Conservation (phyloP, 1,140 invertebrate species). For the Aphaenogaster rudis region DNA sequence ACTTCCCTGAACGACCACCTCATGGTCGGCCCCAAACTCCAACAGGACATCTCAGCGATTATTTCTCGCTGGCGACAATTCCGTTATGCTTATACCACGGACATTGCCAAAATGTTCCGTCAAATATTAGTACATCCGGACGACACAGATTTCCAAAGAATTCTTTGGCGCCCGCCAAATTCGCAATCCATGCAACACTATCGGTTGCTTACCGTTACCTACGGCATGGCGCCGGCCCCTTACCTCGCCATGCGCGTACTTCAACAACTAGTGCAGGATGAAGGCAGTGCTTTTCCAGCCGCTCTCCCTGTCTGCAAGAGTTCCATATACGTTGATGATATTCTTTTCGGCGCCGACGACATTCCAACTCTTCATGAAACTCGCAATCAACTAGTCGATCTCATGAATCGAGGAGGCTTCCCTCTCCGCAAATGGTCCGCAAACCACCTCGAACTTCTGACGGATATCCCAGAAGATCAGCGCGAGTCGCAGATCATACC, state of each 20-base stretch:
- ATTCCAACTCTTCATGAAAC: background rate
- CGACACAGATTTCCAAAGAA: conserved; percentile 46
- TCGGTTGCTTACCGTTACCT: background rate
- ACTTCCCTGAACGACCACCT: background rate
- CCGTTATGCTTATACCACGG: conserved; percentile 75
- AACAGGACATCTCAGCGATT: background rate
- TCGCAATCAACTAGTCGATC: background rate
- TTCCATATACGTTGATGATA: conserved; percentile 42
- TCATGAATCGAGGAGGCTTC: background rate
- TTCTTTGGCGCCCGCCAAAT: background rate
- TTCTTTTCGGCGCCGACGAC: background rate
- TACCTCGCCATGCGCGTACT: background rate
- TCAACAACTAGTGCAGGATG: conserved; percentile 8
- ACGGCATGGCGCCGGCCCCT: background rate
- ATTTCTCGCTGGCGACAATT: conserved; percentile 70
- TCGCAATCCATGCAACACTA: background rate
- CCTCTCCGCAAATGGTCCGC: background rate
- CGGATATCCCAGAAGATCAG: background rate
- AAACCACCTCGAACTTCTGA: background rate
- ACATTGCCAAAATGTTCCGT: conserved; percentile 70
- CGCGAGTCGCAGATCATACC: background rate
- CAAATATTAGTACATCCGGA: conserved; percentile 60
- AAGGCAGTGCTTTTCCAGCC: background rate
- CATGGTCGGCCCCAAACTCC: background rate
- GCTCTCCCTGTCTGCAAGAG: background rate